phyloP scores from a whole-genome alignment of 1,140 invertebrate species.

The Nilaparvata lugens region DNA sequence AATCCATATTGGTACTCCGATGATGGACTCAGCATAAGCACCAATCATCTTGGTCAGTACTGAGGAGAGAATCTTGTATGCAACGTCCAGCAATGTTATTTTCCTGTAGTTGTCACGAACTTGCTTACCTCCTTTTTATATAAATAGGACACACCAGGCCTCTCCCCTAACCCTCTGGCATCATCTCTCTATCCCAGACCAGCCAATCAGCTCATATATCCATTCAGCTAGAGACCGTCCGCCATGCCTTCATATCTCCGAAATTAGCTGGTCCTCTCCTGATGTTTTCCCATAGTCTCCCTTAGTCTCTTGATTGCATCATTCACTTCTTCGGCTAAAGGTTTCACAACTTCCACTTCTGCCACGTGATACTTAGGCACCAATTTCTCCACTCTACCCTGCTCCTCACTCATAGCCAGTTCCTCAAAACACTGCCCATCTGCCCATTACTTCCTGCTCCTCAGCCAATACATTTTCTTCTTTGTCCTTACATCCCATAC shows the following conservation, averaged over 20 bases:
- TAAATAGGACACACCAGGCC: conserved; percentile 22
- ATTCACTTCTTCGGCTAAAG: too few species aligned
- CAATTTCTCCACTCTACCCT: not conserved
- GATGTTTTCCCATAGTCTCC: too few species aligned
- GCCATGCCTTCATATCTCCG: too few species aligned
- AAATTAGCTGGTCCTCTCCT: too few species aligned
- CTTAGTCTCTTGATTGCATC: too few species aligned
- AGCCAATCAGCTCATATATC: not conserved
- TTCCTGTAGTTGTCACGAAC: conserved; percentile 25
- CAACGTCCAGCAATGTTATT: conserved; percentile 13
- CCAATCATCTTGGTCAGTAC: too few species aligned
- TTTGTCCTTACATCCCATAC: conserved; percentile 3
- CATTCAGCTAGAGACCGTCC: not conserved
- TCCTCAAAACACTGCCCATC: conserved; percentile 22
- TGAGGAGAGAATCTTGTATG: too few species aligned
- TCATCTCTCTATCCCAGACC: conserved; percentile 20
- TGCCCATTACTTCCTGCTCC: conserved; percentile 18
- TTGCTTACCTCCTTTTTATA: conserved; percentile 26
- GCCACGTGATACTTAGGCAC: not conserved
- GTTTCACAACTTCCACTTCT: too few species aligned
- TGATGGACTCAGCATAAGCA: too few species aligned
- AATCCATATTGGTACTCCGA: too few species aligned
- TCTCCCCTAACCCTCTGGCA: conserved; percentile 23
- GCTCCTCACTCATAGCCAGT: conserved; percentile 25
- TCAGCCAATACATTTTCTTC: conserved; percentile 15